Percentiles rank a stretch among this genome's conserved stretches.
phyloP scores from a whole-genome alignment of 2,797 vertebrate genomes.

The Halcyon badia region DNA sequence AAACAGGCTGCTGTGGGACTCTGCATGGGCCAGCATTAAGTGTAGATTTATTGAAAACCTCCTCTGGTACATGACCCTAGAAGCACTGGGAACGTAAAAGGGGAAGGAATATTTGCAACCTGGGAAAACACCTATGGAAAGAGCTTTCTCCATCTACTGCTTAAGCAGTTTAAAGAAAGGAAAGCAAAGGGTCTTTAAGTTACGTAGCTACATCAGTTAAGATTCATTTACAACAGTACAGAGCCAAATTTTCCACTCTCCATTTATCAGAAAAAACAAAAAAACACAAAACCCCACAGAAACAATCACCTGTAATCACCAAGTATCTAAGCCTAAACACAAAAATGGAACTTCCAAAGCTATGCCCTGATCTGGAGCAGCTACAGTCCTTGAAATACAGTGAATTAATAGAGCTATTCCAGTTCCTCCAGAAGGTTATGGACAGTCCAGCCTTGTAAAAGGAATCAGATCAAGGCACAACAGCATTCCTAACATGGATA shows the following conservation, averaged over 20 bases:
- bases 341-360: neutral
- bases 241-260: neutral
- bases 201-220: neutral
- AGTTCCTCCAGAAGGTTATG: too few species aligned
- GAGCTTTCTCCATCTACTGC: neutral
- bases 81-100: neutral
- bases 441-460: too few species aligned
- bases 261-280: neutral
- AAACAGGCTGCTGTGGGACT: neutral
- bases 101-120: neutral
- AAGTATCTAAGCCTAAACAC: neutral
- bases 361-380: neutral
- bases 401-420: too few species aligned
- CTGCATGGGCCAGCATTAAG: neutral
- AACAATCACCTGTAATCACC: neutral
- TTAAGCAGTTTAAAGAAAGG: neutral
- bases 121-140: neutral
- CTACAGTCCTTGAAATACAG: too few species aligned
- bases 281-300: neutral
- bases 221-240: neutral
- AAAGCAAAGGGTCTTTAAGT: neutral
- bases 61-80: neutral
- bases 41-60: neutral
- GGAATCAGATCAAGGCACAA: too few species aligned
- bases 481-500: too few species aligned